Evolutionary conservation across 1,140 invertebrate species (phyloP).

Genomic region (Helicoverpa armigera): DNA sequence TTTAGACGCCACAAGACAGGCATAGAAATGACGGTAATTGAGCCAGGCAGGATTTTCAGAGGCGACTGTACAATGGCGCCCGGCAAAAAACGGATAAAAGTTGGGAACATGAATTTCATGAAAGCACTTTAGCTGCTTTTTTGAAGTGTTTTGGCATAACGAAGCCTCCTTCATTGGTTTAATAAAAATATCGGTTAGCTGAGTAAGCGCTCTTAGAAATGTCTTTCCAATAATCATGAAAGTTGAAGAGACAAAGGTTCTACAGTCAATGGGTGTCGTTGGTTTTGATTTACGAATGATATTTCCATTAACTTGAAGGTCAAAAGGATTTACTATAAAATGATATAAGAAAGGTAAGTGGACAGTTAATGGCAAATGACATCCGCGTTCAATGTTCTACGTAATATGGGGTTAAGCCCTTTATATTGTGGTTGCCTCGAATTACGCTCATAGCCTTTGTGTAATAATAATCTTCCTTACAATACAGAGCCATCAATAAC

Average conservation of each 20-base stretch:
- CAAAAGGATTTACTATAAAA: conserved; percentile 9
- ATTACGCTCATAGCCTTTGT: conserved; percentile 48
- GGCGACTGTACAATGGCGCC: conserved; percentile 31
- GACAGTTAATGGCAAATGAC: conserved; percentile 50
- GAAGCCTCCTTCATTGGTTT: conserved; percentile 43
- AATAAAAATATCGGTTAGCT: conserved; percentile 44
- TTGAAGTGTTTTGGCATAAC: conserved; percentile 42
- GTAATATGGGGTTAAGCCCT: conserved; percentile 60
- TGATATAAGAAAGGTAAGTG: conserved; percentile 53
- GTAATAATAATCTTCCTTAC: neutral
- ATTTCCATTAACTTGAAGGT: conserved; percentile 13
- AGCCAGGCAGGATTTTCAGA: conserved; percentile 29
- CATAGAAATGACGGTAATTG: conserved; percentile 45
- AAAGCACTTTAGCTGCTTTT: conserved; percentile 36
- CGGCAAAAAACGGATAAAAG: conserved; percentile 35
- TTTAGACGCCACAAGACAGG: conserved; percentile 42
- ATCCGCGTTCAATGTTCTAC: conserved; percentile 58
- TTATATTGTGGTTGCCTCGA: conserved; percentile 59
- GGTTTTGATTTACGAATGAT: conserved; percentile 1
- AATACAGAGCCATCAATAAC: neutral
- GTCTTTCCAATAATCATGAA: conserved; percentile 34
- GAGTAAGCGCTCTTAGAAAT: conserved; percentile 22
- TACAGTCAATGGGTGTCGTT: neutral
- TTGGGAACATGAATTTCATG: conserved; percentile 39
- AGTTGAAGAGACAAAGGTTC: conserved; percentile 11